Base-by-base conservation (phyloP, 2,888 invertebrate genomes). In the Drosophila basisetae region DNA sequence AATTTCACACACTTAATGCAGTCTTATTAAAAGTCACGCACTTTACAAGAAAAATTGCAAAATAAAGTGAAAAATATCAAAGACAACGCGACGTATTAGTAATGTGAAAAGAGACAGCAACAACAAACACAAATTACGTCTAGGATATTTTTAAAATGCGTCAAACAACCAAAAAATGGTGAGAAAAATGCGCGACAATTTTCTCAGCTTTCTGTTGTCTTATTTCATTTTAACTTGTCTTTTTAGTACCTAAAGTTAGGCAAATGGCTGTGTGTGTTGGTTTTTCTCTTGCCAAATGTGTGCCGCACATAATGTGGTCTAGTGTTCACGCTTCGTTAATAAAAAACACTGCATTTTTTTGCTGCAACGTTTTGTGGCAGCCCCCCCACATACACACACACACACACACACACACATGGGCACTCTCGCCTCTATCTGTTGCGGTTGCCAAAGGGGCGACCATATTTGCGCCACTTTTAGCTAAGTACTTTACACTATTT, bases 271-370 rank as follows among this genome's bases (percentile, higher is more conserved):
- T 13, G n/a, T 55, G 25, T 56, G n/a, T 66, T 56, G 62, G 52
- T 67, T 56, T 66, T 39, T 31, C 52, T 69, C 47, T 62, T 64
- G 61, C 50, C 65, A 79, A 82, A 88, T 84, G 89, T 90, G 73
- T 90, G 88, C 80, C 90, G 82, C 88, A 81, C 84, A 86, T 89
- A 82, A 90, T 90, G 89, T 90, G 89, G 79, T 90, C 79, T 90
- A 81, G 80, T 86, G 84, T 86, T 90, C 89, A 83, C 82, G 90
- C 89, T 90, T 90, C 84, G 86, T 82, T 83, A 85, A 80, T 78
- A 85, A 52, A 60, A 49, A 76, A 63, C 76, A 62, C 39, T 72
- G 67, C 73, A 67, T 55, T 75, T 73, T 43, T 50, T 70, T 43
- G 58, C 31, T 73, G 59, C 74, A 60, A 41, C 62, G 55, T 75